Percentiles rank a stretch among this genome's conserved stretches.
Evolutionary conservation across 1,140 invertebrate species (phyloP).

Genomic region (Drosophila mojavensis): DNA sequence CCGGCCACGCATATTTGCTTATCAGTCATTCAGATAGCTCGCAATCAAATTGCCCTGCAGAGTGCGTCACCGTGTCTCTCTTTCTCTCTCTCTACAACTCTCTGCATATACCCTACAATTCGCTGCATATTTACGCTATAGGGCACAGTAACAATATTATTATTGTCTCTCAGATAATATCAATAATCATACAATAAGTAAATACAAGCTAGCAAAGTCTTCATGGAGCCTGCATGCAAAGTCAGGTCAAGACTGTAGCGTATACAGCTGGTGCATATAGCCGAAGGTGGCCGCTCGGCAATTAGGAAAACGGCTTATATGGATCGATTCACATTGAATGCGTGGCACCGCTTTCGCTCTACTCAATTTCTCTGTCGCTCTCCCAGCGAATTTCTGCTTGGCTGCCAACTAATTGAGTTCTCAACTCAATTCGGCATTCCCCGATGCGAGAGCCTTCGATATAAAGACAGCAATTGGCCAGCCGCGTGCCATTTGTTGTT

Average conservation of each 20-base stretch:
- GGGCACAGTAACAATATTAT: no score
- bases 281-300: constrained; percentile 10
- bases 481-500: constrained; percentile 82
- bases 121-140: background rate
- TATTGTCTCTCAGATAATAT: no score
- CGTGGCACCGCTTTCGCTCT: constrained; percentile 38
- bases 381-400: constrained; percentile 23
- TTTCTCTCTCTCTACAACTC: background rate
- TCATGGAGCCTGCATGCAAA: background rate
- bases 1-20: constrained; percentile 59
- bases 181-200: no score
- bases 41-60: constrained; percentile 28
- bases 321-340: constrained; percentile 69
- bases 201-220: no score
- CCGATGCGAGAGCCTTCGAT: constrained; percentile 56
- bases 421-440: constrained; percentile 32
- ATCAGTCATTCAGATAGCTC: constrained; percentile 50
- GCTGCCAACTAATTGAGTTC: constrained; percentile 54
- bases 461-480: constrained; percentile 68
- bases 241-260: constrained; percentile 15
- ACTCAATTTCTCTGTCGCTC: constrained; percentile 33
- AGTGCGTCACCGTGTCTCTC: constrained; percentile 16
- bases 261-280: constrained; percentile 25
- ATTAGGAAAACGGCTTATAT: constrained; percentile 74
- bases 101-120: constrained; percentile 7